Evolutionary conservation across 2,113 vertebrate species (phyloP).

Genomic region (Centropristis striata): DNA sequence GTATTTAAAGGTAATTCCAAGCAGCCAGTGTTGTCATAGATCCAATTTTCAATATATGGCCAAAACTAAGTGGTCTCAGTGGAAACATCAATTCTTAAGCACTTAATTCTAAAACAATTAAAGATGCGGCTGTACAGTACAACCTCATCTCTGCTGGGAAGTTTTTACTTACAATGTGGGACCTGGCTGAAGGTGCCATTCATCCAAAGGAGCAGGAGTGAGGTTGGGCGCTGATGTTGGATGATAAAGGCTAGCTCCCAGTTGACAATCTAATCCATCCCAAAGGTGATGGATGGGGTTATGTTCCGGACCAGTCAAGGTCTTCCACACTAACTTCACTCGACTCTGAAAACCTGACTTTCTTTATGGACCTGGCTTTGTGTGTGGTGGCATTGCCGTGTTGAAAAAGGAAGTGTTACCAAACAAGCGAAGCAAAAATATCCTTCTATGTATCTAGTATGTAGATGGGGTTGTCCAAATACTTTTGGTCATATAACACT

Average conservation of each 20-base stretch:
- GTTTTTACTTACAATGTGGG: not conserved
- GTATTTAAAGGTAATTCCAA: not conserved
- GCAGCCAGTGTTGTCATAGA: not conserved
- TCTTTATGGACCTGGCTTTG: not conserved
- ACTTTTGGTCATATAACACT: not conserved
- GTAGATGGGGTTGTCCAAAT: not conserved
- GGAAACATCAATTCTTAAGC: not conserved
- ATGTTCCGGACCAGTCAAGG: slow-evolving; percentile 4
- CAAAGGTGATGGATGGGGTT: slow-evolving; percentile 18
- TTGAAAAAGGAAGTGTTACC: not conserved
- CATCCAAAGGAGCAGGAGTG: slow-evolving; percentile 6
- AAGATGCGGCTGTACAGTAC: not conserved
- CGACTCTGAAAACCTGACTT: not conserved
- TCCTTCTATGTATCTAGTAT: not conserved
- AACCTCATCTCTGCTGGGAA: not conserved
- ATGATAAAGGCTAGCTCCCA: slow-evolving; percentile 9
- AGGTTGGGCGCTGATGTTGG: slow-evolving; percentile 11
- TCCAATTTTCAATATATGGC: too few species aligned
- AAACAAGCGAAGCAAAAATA: not conserved
- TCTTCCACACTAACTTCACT: not conserved
- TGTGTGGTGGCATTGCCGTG: not conserved
- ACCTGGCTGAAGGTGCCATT: slow-evolving; percentile 6
- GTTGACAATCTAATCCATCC: slow-evolving; percentile 9
- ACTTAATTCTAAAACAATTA: slow-evolving; percentile 16
- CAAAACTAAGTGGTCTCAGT: slow-evolving; percentile 3